phyloP scores from a whole-genome alignment of 1,140 invertebrate species.

The Coenobita brevimanus region DNA sequence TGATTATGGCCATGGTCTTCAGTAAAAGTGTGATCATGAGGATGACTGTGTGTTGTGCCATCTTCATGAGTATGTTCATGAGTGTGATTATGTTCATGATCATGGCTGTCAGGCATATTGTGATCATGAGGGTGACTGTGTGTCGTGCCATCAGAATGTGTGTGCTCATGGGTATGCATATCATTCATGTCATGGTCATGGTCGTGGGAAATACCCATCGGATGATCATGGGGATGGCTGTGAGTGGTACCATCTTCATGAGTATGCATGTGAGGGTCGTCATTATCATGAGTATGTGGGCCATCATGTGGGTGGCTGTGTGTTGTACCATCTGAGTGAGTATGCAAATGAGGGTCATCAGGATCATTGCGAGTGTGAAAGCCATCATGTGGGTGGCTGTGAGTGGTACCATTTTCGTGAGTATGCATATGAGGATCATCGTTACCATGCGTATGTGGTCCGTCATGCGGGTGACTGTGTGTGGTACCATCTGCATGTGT shows the following conservation, averaged over 20 bases:
- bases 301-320: conserved; percentile 35
- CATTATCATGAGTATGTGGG: background rate
- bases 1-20: background rate
- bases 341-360: conserved; percentile 30
- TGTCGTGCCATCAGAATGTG: background rate
- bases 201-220: background rate
- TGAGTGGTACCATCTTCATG: conserved; percentile 48
- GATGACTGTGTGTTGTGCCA: conserved; percentile 25
- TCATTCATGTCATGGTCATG: conserved; percentile 25
- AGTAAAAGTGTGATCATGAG: conserved; percentile 30
- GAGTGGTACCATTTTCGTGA: conserved; percentile 3
- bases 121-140: conserved; percentile 30
- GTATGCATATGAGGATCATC: background rate
- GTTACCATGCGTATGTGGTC: conserved; percentile 19
- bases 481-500: conserved; percentile 9
- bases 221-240: conserved; percentile 32
- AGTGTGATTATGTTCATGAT: conserved; percentile 13
- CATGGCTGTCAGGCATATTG: too few relatives aligned
- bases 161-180: conserved; percentile 17
- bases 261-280: conserved; percentile 15
- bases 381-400: conserved; percentile 16
- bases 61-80: conserved; percentile 50
- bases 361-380: conserved; percentile 2
- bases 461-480: conserved; percentile 15
- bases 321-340: conserved; percentile 41